Percentiles rank a stretch among this genome's conserved stretches.
These are phyloP conservation scores for Eretmochelys imbricata DNA, from an alignment of 2,113 vertebrate genomes.

Conservation along the genomic window DNA sequence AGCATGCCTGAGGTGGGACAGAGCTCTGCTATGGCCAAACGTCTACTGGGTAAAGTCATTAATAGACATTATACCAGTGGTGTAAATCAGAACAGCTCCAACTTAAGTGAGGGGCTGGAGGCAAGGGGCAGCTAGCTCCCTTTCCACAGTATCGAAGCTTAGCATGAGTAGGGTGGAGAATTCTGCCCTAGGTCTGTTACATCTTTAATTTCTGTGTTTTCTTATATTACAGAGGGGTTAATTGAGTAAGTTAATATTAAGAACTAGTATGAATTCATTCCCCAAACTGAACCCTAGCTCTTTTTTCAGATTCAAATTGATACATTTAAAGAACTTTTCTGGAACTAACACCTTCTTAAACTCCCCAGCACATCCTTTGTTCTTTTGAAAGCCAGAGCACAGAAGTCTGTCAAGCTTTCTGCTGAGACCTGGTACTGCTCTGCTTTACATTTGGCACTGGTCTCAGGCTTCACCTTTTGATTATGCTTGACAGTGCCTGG, in stretches of 20 bases:
- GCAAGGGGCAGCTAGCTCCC: not conserved
- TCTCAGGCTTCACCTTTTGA: not conserved
- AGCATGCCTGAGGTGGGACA: not conserved
- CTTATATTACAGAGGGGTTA: not conserved
- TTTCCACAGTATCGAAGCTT: rapidly evolving
- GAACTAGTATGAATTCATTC: not conserved
- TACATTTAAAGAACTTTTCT: not conserved
- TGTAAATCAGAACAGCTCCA: not conserved
- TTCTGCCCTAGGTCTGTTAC: not conserved
- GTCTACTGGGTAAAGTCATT: not conserved
- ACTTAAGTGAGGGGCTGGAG: not conserved
- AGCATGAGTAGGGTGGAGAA: not conserved
- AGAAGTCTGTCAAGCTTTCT: not conserved
- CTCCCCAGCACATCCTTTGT: not conserved
- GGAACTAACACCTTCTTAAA: not conserved
- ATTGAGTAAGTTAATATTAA: not conserved
- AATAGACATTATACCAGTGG: not conserved
- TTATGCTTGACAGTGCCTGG: not conserved
- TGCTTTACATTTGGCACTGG: not conserved
- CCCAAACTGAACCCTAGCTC: not conserved
- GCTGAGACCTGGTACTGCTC: not conserved
- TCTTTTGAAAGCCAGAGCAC: not conserved
- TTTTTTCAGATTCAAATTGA: not conserved
- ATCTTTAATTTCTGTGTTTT: not conserved
- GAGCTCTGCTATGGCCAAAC: not conserved